Evolutionary conservation across 2,888 invertebrate genomes (phyloP).

Genomic region (Perizoma flavofasciatum): DNA sequence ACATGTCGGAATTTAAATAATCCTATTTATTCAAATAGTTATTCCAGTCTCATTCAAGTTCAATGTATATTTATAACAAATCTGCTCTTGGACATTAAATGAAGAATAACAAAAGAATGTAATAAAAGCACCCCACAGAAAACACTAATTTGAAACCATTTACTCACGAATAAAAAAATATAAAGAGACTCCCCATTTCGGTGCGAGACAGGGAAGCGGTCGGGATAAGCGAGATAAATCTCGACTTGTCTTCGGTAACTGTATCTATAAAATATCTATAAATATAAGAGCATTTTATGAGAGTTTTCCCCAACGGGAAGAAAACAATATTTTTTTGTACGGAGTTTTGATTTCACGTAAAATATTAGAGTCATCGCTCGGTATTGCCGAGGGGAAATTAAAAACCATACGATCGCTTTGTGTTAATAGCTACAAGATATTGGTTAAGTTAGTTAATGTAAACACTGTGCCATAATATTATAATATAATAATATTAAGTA

Average conservation of each 20-base stretch:
- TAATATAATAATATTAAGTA: too few relatives aligned
- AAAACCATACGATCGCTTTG: conserved; percentile 61
- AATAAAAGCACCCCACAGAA: conserved; percentile 64
- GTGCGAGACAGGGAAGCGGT: conserved; percentile 54
- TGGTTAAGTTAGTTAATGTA: conserved; percentile 30
- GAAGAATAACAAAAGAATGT: conserved; percentile 51
- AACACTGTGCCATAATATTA: too few relatives aligned
- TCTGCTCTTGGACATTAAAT: conserved; percentile 27
- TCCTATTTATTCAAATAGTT: background rate
- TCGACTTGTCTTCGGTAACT: conserved; percentile 59
- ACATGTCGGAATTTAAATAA: background rate
- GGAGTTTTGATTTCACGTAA: conserved; percentile 64
- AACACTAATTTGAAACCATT: conserved; percentile 72
- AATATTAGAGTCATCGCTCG: conserved; percentile 56
- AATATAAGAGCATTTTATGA: conserved; percentile 56
- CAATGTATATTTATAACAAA: conserved; percentile 6
- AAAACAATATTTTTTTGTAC: conserved; percentile 59
- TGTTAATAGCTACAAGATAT: conserved; percentile 48
- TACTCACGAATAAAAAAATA: conserved; percentile 64
- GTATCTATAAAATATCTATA: conserved; percentile 55
- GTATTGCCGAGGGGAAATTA: conserved; percentile 71
- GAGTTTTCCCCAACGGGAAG: conserved; percentile 53
- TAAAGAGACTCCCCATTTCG: conserved; percentile 59
- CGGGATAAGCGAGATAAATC: conserved; percentile 65
- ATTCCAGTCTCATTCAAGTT: background rate